Conservation (phyloP, 2,888 invertebrate species). For the Chymomyza fuscimana region DNA sequence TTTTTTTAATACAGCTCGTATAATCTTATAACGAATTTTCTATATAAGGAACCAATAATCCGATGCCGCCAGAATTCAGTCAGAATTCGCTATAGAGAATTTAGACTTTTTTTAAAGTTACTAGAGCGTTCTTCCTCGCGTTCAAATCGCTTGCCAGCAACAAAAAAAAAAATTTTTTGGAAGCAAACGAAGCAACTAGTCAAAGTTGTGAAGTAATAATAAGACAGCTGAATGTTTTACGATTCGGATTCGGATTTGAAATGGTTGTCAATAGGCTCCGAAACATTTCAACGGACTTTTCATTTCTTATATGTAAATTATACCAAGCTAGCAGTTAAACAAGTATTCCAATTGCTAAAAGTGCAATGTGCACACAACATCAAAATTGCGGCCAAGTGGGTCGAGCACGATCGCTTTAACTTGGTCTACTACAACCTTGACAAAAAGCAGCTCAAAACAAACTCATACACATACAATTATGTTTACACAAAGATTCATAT, state of each 20-base stretch:
- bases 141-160: too few species aligned
- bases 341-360: not conserved
- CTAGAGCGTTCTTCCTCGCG: too few species aligned
- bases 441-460: not conserved
- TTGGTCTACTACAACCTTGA: not conserved
- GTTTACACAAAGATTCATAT: not conserved
- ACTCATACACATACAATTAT: not conserved
- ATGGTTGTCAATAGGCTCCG: not conserved
- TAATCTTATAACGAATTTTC: too few species aligned
- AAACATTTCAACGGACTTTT: not conserved
- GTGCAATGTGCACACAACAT: not conserved
- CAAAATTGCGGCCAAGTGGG: not conserved
- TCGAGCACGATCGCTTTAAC: not conserved
- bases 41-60: too few species aligned
- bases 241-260: not conserved
- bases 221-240: not conserved
- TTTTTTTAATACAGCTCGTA: too few species aligned
- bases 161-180: too few species aligned
- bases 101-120: too few species aligned
- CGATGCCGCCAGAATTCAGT: too few species aligned
- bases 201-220: too few species aligned
- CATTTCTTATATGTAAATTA: not conserved
- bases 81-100: too few species aligned
- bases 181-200: too few species aligned
- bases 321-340: not conserved